phyloP scores from a whole-genome alignment of 2,797 vertebrate genomes.

The Rhodeus uyekii region DNA sequence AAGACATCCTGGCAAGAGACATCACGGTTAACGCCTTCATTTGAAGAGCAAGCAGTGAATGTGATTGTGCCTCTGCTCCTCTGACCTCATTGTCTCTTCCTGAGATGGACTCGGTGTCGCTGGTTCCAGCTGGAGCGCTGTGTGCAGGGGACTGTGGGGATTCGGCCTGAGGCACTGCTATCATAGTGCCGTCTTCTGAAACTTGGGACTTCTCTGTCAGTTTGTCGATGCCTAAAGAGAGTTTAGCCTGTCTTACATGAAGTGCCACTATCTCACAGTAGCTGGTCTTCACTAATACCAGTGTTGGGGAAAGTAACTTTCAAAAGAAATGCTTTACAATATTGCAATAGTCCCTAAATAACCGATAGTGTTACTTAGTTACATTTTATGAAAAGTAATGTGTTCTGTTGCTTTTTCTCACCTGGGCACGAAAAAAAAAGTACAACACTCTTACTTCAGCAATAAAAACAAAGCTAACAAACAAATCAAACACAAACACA shows the following conservation, averaged over 20 bases:
- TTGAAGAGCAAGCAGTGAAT: background rate
- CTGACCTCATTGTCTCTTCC: constrained; percentile 79
- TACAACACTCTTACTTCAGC: background rate
- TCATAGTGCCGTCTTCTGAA: constrained; percentile 94
- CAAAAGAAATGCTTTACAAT: background rate
- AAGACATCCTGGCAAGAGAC: constrained; percentile 79
- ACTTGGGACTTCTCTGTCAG: constrained; percentile 97
- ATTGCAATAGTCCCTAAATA: background rate
- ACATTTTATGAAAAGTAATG: background rate
- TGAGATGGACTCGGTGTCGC: constrained; percentile 79
- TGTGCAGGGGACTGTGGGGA: constrained; percentile 71
- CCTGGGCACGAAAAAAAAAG: too few relatives aligned
- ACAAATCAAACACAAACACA: too few relatives aligned
- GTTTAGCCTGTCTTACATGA: background rate
- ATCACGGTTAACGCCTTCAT: background rate
- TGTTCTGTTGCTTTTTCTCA: background rate
- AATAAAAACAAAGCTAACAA: background rate
- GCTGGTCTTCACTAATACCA: background rate
- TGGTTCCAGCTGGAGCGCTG: constrained; percentile 67
- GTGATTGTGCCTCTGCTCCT: background rate
- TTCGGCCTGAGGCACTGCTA: constrained; percentile 81
- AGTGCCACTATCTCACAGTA: background rate
- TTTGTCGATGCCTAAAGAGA: constrained; percentile 88
- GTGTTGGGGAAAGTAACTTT: background rate
- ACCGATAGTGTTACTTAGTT: background rate